Base-by-base conservation (phyloP, 2,113 vertebrate species). In the Mus spicilegus region DNA sequence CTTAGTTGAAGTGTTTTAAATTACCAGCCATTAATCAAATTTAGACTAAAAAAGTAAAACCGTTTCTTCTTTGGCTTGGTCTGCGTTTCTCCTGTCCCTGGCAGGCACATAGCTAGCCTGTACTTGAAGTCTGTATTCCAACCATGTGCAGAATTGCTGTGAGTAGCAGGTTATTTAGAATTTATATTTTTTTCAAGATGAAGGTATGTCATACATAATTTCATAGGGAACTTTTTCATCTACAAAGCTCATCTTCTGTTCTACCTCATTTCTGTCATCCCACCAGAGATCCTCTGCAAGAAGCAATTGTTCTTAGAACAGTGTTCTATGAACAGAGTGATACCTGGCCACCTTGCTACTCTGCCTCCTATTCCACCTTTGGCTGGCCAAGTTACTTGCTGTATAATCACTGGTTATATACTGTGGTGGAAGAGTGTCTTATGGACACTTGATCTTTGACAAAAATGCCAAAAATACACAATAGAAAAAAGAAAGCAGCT, bases 21-120 rank as follows among this genome's bases (percentile, higher is more conserved):
- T 88, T 89, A 36, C 19, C 94, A 91, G 30, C 10, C 54, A 81
- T 63, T 56, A 81, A 91, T 76, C 72, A 69, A 87, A 85, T 9
- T 22, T 24, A 20, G 13, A 39, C 36, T 58, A 14, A 51, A 85
- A 94, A 94, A 24, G 65, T 33, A 51, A 39, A 20, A 58, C 13
- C 67, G 3, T 5, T 51, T 81, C 42, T 49, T 63, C 19, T 75
- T 24, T 42, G 54, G 54, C 73, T n/a, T 89, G 42, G 28, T 82
- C n/a, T 76, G n/a, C 26, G 33, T 7, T 5, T 7, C 1, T 2
- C 56, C 42, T 20, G 70, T 36, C 6, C 19, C 14, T 70, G 28
- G 46, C 3, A 65, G 33, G 26, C 61, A 61, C 24, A 36, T 1
- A 75, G 7, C 58, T 72, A 56, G 75, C 26, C 28, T 65, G 65